A percentile compares a stretch with the other conserved stretches of the same genome.
phyloP scores from a whole-genome alignment of 1,140 invertebrate genomes.

The Drosophila bipectinata region DNA sequence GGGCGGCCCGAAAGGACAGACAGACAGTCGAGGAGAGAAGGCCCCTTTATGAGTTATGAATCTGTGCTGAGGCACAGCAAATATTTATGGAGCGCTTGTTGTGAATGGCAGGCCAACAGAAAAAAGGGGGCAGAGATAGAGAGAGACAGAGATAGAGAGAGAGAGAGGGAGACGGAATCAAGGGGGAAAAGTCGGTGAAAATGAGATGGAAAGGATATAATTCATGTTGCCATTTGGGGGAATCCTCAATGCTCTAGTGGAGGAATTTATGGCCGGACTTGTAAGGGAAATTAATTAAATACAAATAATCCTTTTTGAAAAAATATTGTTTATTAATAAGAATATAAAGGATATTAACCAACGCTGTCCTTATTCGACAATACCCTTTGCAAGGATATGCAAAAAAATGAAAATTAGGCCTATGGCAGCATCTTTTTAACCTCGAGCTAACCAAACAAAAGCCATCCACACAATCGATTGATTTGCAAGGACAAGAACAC shows the following conservation, averaged over 20 bases:
- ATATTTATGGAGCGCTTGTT: constrained; percentile 75
- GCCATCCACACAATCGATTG: constrained; percentile 69
- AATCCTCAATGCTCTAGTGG: neutral
- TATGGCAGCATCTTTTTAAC: constrained; percentile 24
- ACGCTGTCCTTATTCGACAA: neutral
- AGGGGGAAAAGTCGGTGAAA: neutral
- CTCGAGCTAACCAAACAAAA: constrained; percentile 21
- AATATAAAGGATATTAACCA: neutral
- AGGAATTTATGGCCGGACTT: neutral
- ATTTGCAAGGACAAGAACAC: constrained; percentile 63
- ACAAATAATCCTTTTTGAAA: neutral
- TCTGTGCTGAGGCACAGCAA: constrained; percentile 73
- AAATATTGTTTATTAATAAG: too few relatives aligned
- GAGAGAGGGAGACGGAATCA: neutral
- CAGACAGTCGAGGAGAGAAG: constrained; percentile 42
- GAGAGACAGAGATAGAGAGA: too few relatives aligned
- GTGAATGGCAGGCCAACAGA: constrained; percentile 30
- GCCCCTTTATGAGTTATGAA: constrained; percentile 67
- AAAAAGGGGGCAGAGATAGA: constrained; percentile 6
- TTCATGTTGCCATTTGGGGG: neutral
- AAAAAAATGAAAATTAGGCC: neutral
- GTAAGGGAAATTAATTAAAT: neutral
- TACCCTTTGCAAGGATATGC: neutral
- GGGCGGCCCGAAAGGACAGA: constrained; percentile 11
- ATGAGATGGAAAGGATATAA: constrained; percentile 2